Conservation (phyloP, 2,888 invertebrate genomes). For the Rhagonycha lutea region DNA sequence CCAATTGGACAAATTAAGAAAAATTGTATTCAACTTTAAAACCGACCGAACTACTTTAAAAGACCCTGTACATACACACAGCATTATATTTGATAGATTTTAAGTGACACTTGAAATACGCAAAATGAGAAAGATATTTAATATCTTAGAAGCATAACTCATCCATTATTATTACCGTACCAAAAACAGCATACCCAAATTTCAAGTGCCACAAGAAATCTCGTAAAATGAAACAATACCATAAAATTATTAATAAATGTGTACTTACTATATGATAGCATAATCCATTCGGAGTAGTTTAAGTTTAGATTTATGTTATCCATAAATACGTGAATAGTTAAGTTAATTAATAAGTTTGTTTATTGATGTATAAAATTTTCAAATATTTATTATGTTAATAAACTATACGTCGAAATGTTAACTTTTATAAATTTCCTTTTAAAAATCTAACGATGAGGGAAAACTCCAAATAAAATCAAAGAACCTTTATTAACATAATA, state of each 20-base stretch:
- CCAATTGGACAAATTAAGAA: no score
- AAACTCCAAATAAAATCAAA: no score
- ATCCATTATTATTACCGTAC: no score
- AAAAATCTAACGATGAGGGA: no score
- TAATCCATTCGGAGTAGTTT: not conserved
- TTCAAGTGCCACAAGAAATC: not conserved
- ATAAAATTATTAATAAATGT: not conserved
- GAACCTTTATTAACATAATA: no score
- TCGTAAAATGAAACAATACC: not conserved
- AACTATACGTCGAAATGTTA: not conserved
- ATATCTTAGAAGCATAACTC: no score
- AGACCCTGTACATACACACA: not conserved
- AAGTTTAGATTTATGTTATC: not conserved
- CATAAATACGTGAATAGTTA: not conserved
- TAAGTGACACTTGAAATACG: not conserved
- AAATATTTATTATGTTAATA: not conserved
- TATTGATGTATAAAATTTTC: not conserved
- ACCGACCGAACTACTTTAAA: no score
- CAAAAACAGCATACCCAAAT: no score
- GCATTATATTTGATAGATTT: not conserved
- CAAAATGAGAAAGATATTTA: no score
- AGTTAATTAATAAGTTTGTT: not conserved
- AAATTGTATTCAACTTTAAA: no score
- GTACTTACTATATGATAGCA: not conserved
- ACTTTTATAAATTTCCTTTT: not conserved